Conservation (phyloP, 1,140 invertebrate species). For the Magallana ariakensis region DNA sequence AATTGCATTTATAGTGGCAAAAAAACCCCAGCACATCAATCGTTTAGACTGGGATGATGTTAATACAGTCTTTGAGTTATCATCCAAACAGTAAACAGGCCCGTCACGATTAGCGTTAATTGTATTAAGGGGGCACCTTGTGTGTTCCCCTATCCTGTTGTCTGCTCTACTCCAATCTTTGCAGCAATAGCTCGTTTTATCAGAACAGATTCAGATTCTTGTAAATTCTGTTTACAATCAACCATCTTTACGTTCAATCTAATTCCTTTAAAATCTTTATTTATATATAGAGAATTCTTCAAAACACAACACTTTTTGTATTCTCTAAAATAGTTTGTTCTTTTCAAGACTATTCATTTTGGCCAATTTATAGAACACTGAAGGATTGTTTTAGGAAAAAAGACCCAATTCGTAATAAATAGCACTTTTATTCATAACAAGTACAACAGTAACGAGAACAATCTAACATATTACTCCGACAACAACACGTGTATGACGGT, state of each 20-base stretch:
- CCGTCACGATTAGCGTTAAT: constrained; percentile 5
- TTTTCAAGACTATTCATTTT: too few species aligned
- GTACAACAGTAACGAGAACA: not conserved
- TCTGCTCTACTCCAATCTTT: not conserved
- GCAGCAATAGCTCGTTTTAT: too few species aligned
- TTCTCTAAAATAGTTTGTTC: too few species aligned
- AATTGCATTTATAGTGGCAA: not conserved
- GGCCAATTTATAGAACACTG: too few species aligned
- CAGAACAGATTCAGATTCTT: too few species aligned
- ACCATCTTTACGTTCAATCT: too few species aligned
- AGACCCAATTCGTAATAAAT: not conserved
- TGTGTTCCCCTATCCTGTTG: not conserved
- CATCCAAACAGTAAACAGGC: not conserved
- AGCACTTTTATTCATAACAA: constrained; percentile 26
- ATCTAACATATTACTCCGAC: not conserved
- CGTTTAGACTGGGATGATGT: not conserved
- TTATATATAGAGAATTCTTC: too few species aligned
- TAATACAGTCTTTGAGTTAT: not conserved
- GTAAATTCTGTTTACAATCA: too few species aligned
- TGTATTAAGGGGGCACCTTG: constrained; percentile 5
- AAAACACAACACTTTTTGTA: too few species aligned
- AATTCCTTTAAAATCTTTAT: too few species aligned
- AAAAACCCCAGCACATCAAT: not conserved
- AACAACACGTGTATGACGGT: not conserved
- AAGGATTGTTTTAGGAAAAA: too few species aligned